phyloP scores from a whole-genome alignment of 92 coral and sea anemone species.

The Porites lobata region DNA sequence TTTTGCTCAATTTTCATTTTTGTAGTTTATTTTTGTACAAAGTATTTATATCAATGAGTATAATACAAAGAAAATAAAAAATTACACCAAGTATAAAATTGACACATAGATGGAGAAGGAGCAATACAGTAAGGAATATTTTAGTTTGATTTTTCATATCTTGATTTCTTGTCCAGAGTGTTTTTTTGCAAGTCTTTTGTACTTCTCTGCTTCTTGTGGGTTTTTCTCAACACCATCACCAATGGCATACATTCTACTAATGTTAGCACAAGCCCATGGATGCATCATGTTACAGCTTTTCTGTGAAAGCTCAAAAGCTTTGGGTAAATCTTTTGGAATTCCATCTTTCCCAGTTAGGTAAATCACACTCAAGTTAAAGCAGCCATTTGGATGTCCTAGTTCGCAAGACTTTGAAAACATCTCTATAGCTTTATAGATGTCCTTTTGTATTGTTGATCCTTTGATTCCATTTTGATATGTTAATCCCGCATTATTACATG shows the following conservation, averaged over 20 bases:
- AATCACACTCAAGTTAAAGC: slow-evolving; percentile 93
- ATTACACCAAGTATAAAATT: no score
- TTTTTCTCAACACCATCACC: slow-evolving; percentile 95
- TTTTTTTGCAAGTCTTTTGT: slow-evolving; percentile 87
- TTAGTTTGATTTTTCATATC: not conserved
- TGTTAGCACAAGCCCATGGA: slow-evolving; percentile 97
- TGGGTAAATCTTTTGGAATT: slow-evolving; percentile 85
- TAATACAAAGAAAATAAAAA: no score
- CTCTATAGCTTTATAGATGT: slow-evolving; percentile 89
- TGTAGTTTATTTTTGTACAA: no score
- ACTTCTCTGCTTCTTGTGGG: slow-evolving; percentile 78
- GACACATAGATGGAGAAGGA: no score
- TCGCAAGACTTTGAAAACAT: slow-evolving; percentile 84
- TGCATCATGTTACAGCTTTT: slow-evolving; percentile 94
- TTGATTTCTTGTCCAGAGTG: slow-evolving; percentile 69
- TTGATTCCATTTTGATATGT: slow-evolving; percentile 95
- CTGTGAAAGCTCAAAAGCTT: slow-evolving; percentile 89
- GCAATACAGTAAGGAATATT: no score
- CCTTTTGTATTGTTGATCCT: slow-evolving; percentile 71
- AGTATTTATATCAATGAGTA: no score
- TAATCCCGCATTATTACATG: slow-evolving; percentile 97
- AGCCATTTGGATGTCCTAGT: slow-evolving; percentile 86
- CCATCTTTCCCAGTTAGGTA: slow-evolving; percentile 92
- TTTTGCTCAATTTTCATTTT: no score
- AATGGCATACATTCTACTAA: slow-evolving; percentile 90